Evolutionary conservation across 2,888 invertebrate species (phyloP), one percentile per base, ranked within the genome.

Genomic region (Rhogogaster chlorosoma): DNA sequence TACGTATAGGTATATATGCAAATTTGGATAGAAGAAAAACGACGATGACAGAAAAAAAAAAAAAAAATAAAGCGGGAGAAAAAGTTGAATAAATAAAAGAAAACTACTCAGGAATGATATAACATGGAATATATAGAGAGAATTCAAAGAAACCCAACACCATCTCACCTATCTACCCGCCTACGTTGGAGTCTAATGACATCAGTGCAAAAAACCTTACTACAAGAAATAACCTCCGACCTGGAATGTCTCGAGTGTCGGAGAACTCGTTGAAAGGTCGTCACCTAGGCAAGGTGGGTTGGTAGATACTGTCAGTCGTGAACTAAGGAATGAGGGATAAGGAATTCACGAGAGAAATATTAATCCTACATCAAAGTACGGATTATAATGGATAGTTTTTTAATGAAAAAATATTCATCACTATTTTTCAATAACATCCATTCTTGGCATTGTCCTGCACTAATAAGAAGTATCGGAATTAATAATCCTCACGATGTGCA

Each of bases 1-100:
- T 67, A 32, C 67, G 15, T 29, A 26, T 32, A 6, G 12, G 26
- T 5, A 61, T 12, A 29, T 29, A 67, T 67, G 67, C 18, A 32
- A 67, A 67, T 67, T 67, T 67, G 12, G 67, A 88, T 89, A 88
- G 88, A 88, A 89, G 88, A 87, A 15, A 89, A 89, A 88, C 88
- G 89, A 88, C 90, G 87, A 26, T 4, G 29, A 64, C 15, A 64
- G 5, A 15, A 29, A 64, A 29, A 64, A 29, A 64, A 5, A 15
- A 26, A 29, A 10, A 64, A 57, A 57, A 38, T 38, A 0, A 38
- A 4, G 9, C 9, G n/a, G n/a, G n/a, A n/a, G n/a, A n/a, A 38
- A 45, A 2, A 45, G 2, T n/a, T 53, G n/a, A 53, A n/a, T n/a
- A 53, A 53, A n/a, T n/a, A 32, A 32, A 67, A 32, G 26, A 67